Conservation (phyloP, 2,113 vertebrate species). For the Chroicocephalus ridibundus region DNA sequence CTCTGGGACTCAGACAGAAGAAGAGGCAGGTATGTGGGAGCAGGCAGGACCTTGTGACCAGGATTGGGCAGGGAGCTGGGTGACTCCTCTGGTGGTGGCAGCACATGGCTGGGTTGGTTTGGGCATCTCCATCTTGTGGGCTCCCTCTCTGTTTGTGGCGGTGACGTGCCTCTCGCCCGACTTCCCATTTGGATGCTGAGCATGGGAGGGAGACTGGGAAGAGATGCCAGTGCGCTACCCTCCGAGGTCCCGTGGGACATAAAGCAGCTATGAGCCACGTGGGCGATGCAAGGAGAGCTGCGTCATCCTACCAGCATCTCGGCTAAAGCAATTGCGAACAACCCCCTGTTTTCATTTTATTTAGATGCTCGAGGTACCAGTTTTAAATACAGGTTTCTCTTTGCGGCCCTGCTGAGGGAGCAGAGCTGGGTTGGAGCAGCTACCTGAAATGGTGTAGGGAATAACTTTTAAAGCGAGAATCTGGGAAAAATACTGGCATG, state of each 20-base stretch:
- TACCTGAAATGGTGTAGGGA: neutral
- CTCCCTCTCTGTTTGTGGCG: fast-evolving
- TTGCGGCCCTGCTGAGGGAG: neutral
- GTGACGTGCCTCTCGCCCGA: fast-evolving
- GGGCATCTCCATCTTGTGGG: neutral
- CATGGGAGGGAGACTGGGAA: neutral
- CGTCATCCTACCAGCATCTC: neutral
- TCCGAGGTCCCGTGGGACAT: fast-evolving
- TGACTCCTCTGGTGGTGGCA: neutral
- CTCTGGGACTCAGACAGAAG: neutral
- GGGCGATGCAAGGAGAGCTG: neutral
- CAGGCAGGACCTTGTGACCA: neutral
- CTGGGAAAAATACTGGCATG: neutral
- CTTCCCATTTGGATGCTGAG: neutral
- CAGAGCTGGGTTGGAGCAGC: neutral
- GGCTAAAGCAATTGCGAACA: neutral
- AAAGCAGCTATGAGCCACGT: neutral
- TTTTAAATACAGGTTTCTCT: neutral
- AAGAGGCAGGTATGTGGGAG: neutral
- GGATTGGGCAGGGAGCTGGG: neutral
- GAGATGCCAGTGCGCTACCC: fast-evolving
- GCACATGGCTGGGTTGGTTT: neutral
- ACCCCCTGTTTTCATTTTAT: neutral
- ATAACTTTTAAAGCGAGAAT: neutral
- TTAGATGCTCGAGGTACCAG: neutral